Evolutionary conservation across 2,888 invertebrate species (phyloP), one percentile per base, ranked within the genome.

Genomic region (Leucophenga maculata): DNA sequence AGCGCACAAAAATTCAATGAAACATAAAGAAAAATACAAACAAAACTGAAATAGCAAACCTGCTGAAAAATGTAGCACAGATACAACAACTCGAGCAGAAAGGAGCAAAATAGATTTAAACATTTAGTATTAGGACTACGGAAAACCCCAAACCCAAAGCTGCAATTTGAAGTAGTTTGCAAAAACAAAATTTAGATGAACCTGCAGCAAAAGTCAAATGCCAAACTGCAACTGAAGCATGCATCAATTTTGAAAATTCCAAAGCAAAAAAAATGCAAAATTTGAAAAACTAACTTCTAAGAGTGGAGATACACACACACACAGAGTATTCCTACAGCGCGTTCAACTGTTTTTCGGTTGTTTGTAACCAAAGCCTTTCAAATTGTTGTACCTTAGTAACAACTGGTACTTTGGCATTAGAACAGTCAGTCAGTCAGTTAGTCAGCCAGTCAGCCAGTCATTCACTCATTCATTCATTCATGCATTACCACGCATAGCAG

Each of bases 161-260:
- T 26, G 26, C 13, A 62, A 62, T n/a, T n/a, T n/a, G n/a, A n/a
- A n/a, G n/a, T n/a, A n/a, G n/a, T n/a, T n/a, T n/a, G n/a, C 60
- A n/a, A 62, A 46, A 14, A 44, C 9, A 44, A 62, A 62, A 64
- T 48, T 14, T 48, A 64, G n/a, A 26, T 26, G 11, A 3, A 48
- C 18, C 46, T 22, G 20, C 46, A 20, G 62, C 22, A 64, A 64
- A 64, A 64, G 48, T 46, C 46, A 64, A 64, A 64, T 64, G 62
- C 62, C 59, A 59, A 59, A 32, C 8, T 59, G 59, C n/a, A 59
- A 32, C 32, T 59, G 59, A 14, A 31, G 59, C 18, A 59, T 59
- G 32, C 32, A 16, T 22, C 39, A 46, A 64, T 48, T 32, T 22
- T n/a, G 22, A 64, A 64, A 64, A 64, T 48, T 64, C 22, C 62